Base-by-base conservation (phyloP, 2,888 invertebrate species). In the Diloba caeruleocephala region DNA sequence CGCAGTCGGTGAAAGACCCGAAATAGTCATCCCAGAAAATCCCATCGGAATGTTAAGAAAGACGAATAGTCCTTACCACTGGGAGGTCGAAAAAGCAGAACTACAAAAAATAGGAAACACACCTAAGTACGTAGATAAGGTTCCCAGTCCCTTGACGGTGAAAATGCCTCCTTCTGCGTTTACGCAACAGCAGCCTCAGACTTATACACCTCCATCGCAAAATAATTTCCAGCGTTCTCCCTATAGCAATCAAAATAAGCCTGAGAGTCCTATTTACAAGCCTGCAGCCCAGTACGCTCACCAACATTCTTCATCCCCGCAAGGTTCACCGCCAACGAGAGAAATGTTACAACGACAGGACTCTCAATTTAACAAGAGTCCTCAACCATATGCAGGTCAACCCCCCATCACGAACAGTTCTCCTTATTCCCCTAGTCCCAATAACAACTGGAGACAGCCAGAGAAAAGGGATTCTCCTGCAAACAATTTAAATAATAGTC, bases 21-120 rank as follows among this genome's bases (percentile, higher is more conserved):
- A 96, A 88, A 96, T 96, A 74, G 96, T 96, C 13, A 96, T 96
- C 38, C 96, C 96, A 5, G 94, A 95, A 58, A 96, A 96, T 80
- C 96, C 96, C 0, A 96, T 96, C 84, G 95, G 95, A 17, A 92
- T 95, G 88, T 82, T 96, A 58, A 93, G 95, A 65, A 96, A 96
- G 90, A 96, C 96, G 2, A 95, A 95, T 56, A 95, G 96, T 51
- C 96, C 96, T 0, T 95, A 95, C 62, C 95, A 95, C 63, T 95
- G 95, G 94, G 95, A 95, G 77, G 87, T 89, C 31, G 95, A 95
- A 78, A 94, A 95, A 77, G 92, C 94, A 55, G 94, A 95, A 46
- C 81, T 90, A 72, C 92, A 94, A 57, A 86, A 89, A 50, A 86
- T 94, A 73, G 95, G 92, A 4, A 76, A 81, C 10, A 82, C 90